Percentiles rank a stretch among this genome's conserved stretches.
Conservation (phyloP, 2,797 vertebrate species). For the Microctenopoma stevenorrisi region DNA sequence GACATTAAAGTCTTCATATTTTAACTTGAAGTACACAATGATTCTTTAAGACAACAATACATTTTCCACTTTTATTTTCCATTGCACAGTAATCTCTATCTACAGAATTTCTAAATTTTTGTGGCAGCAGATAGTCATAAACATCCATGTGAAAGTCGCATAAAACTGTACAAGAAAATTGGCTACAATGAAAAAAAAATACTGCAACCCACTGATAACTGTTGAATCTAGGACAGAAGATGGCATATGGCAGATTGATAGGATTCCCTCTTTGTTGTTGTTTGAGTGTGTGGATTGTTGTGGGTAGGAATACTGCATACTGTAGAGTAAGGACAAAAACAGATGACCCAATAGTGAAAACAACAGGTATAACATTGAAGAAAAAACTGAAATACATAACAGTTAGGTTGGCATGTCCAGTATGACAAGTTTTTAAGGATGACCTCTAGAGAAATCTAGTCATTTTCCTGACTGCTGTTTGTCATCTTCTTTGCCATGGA, state of each 20-base stretch:
- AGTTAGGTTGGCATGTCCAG: constrained; percentile 10
- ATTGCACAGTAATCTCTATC: constrained; percentile 89
- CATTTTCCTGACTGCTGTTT: constrained; percentile 59
- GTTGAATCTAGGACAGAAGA: constrained; percentile 82
- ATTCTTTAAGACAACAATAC: constrained; percentile 42
- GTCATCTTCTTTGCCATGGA: constrained; percentile 47
- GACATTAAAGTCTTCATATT: neutral
- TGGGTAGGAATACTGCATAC: constrained; percentile 75
- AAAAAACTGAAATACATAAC: constrained; percentile 42
- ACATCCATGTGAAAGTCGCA: constrained; percentile 87
- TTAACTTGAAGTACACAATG: neutral
- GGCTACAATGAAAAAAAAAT: constrained; percentile 87
- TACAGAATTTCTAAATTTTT: constrained; percentile 88
- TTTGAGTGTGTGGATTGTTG: constrained; percentile 62
- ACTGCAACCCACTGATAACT: constrained; percentile 84
- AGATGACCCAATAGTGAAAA: constrained; percentile 66
- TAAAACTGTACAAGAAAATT: constrained; percentile 87
- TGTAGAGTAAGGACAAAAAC: constrained; percentile 58
- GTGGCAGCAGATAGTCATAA: constrained; percentile 88
- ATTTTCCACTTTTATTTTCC: constrained; percentile 85
- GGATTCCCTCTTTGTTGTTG: constrained; percentile 78
- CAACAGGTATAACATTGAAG: constrained; percentile 35
- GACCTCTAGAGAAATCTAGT: constrained; percentile 63
- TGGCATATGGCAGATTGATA: constrained; percentile 73
- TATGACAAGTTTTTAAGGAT: constrained; percentile 40